Evolutionary conservation across 2,888 invertebrate genomes (phyloP).

Genomic region (Priocnemis perturbator): DNA sequence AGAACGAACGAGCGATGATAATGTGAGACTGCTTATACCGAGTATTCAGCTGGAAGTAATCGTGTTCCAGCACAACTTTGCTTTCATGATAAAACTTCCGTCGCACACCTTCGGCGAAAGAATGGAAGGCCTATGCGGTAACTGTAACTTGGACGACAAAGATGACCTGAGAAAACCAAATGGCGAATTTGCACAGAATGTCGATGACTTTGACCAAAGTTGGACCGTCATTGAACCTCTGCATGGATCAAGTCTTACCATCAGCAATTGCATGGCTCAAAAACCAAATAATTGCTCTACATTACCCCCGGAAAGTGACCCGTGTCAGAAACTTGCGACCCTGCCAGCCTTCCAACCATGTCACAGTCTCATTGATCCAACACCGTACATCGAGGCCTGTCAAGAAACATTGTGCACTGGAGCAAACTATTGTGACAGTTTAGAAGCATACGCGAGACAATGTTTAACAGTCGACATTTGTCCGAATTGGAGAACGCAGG

Average conservation of each 20-base stretch:
- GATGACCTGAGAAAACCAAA: slow-evolving; percentile 78
- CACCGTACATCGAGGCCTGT: slow-evolving; percentile 82
- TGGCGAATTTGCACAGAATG: slow-evolving; percentile 78
- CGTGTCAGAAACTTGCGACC: slow-evolving; percentile 82
- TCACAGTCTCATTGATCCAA: slow-evolving; percentile 84
- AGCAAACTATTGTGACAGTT: slow-evolving; percentile 79
- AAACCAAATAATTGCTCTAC: slow-evolving; percentile 73
- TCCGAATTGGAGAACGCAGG: slow-evolving; percentile 81
- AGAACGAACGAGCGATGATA: slow-evolving; percentile 78
- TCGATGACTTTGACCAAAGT: slow-evolving; percentile 77
- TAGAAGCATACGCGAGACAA: slow-evolving; percentile 85
- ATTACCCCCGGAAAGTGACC: slow-evolving; percentile 80
- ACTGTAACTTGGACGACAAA: slow-evolving; percentile 80
- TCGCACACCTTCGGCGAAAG: slow-evolving; percentile 84
- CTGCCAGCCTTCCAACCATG: slow-evolving; percentile 81
- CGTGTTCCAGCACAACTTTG: slow-evolving; percentile 70
- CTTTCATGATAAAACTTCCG: slow-evolving; percentile 79
- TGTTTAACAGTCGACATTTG: slow-evolving; percentile 85
- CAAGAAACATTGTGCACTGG: slow-evolving; percentile 81
- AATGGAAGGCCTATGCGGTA: slow-evolving; percentile 89
- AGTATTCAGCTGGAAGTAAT: slow-evolving; percentile 85
- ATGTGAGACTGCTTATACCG: slow-evolving; percentile 80
- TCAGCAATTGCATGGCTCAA: slow-evolving; percentile 70
- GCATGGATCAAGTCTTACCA: slow-evolving; percentile 49
- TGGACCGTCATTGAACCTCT: slow-evolving; percentile 74